Evolutionary conservation across 2,113 vertebrate species (phyloP).

Genomic region (Seriola quinqueradiata): DNA sequence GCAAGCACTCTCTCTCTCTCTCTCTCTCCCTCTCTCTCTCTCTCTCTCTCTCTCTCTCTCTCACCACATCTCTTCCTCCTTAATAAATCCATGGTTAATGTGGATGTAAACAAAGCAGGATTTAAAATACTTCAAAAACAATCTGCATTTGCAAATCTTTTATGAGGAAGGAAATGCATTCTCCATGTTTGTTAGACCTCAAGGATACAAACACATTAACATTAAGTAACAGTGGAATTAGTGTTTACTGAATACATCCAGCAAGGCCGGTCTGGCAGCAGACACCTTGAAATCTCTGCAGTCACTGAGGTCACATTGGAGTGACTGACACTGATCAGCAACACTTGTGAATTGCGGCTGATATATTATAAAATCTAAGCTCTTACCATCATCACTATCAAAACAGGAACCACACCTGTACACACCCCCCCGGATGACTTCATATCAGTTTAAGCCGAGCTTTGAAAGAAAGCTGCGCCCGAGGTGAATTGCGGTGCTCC

Average conservation of each 20-base stretch:
- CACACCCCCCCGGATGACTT: not conserved
- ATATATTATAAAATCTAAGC: not conserved
- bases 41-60: too few relatives aligned
- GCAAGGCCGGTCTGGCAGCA: not conserved
- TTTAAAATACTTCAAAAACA: not conserved
- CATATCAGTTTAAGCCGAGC: not conserved
- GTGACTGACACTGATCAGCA: not conserved
- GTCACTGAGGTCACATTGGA: not conserved
- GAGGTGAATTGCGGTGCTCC: constrained; percentile 9
- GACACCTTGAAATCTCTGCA: not conserved
- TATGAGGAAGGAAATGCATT: not conserved
- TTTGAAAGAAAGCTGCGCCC: not conserved
- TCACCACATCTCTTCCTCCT: too few relatives aligned
- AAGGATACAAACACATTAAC: not conserved
- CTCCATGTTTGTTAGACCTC: not conserved
- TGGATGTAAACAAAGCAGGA: not conserved
- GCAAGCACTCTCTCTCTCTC: too few relatives aligned
- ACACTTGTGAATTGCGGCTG: not conserved
- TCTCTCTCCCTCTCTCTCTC: too few relatives aligned
- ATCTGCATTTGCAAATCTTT: not conserved
- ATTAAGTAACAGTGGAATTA: not conserved
- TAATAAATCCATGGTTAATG: too few relatives aligned
- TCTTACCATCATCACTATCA: not conserved
- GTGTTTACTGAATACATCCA: not conserved
- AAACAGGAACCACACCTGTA: not conserved